phyloP scores from a whole-genome alignment of 2,888 invertebrate species.

The Linnaemya tessellans region DNA sequence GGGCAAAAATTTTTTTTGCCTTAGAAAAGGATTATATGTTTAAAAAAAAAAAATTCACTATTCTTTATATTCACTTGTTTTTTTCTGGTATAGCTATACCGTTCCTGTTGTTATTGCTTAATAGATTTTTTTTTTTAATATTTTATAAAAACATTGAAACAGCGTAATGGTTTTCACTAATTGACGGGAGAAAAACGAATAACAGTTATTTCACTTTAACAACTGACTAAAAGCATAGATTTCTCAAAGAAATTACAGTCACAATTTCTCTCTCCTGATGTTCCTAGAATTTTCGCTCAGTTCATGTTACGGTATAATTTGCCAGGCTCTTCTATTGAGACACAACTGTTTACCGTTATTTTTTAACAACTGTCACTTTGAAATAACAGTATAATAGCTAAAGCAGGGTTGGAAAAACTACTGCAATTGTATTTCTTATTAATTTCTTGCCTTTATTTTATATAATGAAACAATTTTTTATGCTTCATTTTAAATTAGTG shows the following conservation, averaged over 20 bases:
- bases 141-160: constrained; percentile 64
- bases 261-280: not conserved
- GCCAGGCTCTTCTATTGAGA: not conserved
- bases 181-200: constrained; percentile 80
- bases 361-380: constrained; percentile 46
- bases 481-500: too few species aligned
- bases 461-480: too few species aligned
- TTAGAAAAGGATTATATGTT: constrained; percentile 73
- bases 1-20: not conserved
- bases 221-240: constrained; percentile 47
- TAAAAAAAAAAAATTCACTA: constrained; percentile 71
- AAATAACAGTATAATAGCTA: constrained; percentile 6
- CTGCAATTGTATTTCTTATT: not conserved
- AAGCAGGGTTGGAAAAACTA: not conserved
- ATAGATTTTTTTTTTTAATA: constrained; percentile 34
- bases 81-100: constrained; percentile 46
- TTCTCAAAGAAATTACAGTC: constrained; percentile 3
- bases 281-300: not conserved
- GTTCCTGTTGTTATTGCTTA: constrained; percentile 73
- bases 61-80: constrained; percentile 57
- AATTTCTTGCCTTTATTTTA: too few species aligned
- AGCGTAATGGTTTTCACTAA: constrained; percentile 78
- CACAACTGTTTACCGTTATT: constrained; percentile 55
- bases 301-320: not conserved
- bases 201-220: constrained; percentile 68